These are phyloP conservation scores for Lasius fuliginosus DNA, from an alignment of 2,888 invertebrate genomes.

Conservation along the genomic window DNA sequence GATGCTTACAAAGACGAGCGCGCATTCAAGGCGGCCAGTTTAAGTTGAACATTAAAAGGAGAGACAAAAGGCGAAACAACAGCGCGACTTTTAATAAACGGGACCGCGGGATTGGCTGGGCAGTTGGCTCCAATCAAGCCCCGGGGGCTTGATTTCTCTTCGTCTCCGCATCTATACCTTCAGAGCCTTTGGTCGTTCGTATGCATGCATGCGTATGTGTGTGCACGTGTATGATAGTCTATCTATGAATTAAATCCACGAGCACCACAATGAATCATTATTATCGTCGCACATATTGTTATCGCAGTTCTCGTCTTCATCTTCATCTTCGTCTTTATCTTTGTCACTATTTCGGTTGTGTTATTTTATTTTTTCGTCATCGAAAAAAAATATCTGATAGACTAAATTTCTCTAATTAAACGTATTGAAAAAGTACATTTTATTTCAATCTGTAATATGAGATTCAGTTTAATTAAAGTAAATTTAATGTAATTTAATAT, in stretches of 20 bases:
- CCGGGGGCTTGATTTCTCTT: constrained; percentile 80
- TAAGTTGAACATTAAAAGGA: constrained; percentile 78
- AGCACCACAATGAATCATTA: constrained; percentile 70
- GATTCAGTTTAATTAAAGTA: not conserved
- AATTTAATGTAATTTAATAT: constrained; percentile 16
- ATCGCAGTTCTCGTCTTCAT: constrained; percentile 41
- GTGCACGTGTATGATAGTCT: not conserved
- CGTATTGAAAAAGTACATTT: not conserved
- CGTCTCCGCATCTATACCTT: constrained; percentile 65
- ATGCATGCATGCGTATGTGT: constrained; percentile 35
- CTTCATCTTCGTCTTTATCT: constrained; percentile 42
- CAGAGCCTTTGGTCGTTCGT: constrained; percentile 64
- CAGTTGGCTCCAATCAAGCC: constrained; percentile 85
- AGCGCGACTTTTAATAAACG: constrained; percentile 83
- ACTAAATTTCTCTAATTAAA: not conserved
- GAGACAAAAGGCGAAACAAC: constrained; percentile 84
- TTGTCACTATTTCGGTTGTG: not conserved
- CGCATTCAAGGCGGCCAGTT: constrained; percentile 64
- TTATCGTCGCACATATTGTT: constrained; percentile 71
- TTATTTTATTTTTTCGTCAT: not conserved
- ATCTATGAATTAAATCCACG: constrained; percentile 72
- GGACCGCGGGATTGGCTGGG: constrained; percentile 82
- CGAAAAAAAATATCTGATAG: not conserved
- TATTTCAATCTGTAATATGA: not conserved
- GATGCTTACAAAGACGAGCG: constrained; percentile 58